phyloP scores from a whole-genome alignment of 2,797 vertebrate species.

The Sebastes ruberrimus region DNA sequence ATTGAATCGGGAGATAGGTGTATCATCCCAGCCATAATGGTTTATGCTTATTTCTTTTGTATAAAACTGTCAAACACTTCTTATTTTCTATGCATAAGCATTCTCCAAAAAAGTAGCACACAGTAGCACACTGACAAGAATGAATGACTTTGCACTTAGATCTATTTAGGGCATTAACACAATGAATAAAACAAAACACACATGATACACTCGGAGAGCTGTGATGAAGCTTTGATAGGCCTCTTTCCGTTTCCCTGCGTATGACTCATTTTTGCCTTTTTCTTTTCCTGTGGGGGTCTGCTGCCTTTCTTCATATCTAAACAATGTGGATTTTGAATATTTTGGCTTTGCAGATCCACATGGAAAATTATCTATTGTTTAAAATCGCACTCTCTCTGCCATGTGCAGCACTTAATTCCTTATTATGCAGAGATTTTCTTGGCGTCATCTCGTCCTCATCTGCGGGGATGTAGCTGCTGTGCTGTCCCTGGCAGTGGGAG shows the following conservation, averaged over 20 bases:
- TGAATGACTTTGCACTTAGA: constrained; percentile 31
- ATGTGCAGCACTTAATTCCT: constrained; percentile 49
- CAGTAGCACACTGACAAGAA: constrained; percentile 21
- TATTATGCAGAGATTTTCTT: constrained; percentile 56
- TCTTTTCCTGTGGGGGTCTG: constrained; percentile 4
- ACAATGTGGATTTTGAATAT: constrained; percentile 47
- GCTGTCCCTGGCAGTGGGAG: constrained; percentile 13
- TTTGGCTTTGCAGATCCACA: constrained; percentile 25
- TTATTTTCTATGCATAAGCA: background rate
- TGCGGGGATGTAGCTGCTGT: background rate
- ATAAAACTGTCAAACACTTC: background rate
- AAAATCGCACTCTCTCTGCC: constrained; percentile 21
- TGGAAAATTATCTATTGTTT: constrained; percentile 55
- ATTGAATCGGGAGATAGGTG: fast-evolving
- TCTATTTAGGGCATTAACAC: constrained; percentile 49
- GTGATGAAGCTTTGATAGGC: constrained; percentile 35
- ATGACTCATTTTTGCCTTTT: constrained; percentile 10
- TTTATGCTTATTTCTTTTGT: background rate
- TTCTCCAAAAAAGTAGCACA: constrained; percentile 11
- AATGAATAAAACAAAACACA: constrained; percentile 51
- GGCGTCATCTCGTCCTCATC: constrained; percentile 36
- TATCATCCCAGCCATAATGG: too few relatives aligned
- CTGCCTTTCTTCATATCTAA: constrained; percentile 18
- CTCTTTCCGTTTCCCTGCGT: constrained; percentile 6
- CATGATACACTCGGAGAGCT: constrained; percentile 9